These are phyloP conservation scores for Lemur catta DNA, from an alignment of 2,797 vertebrate species.

Conservation along the genomic window DNA sequence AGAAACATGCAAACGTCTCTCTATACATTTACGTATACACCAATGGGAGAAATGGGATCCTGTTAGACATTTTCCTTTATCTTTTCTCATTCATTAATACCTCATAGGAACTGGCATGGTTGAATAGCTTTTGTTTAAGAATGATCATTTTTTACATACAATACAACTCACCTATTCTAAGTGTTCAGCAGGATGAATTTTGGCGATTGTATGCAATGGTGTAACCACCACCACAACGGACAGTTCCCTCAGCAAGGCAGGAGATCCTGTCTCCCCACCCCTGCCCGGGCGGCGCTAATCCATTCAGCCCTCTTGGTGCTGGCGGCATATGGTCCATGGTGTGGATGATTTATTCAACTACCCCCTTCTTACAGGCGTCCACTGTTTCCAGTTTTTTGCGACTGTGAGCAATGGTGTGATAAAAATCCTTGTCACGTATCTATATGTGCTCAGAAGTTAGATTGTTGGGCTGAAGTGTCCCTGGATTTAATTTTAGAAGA, in stretches of 20 bases:
- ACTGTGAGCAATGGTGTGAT: neutral
- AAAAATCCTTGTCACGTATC: neutral
- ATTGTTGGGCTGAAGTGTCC: neutral
- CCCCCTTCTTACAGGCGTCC: neutral
- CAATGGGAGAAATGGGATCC: neutral
- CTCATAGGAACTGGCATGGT: neutral
- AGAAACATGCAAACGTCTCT: neutral
- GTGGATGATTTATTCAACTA: neutral
- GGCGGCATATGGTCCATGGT: neutral
- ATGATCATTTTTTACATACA: neutral
- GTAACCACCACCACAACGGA: neutral
- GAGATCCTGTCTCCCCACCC: neutral
- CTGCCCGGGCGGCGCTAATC: no score
- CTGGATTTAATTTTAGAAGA: neutral
- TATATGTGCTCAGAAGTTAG: neutral
- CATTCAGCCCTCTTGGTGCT: neutral
- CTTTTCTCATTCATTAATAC: neutral
- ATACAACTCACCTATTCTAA: neutral
- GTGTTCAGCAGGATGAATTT: neutral
- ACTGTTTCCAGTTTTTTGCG: neutral
- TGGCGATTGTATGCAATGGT: neutral
- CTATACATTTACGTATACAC: neutral
- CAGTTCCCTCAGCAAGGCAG: neutral
- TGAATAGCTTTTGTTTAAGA: neutral
- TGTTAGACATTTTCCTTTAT: neutral